A percentile compares a stretch with the other conserved stretches of the same genome.
Evolutionary conservation across 2,888 invertebrate genomes (phyloP).

Genomic region (Polia nebulosa): DNA sequence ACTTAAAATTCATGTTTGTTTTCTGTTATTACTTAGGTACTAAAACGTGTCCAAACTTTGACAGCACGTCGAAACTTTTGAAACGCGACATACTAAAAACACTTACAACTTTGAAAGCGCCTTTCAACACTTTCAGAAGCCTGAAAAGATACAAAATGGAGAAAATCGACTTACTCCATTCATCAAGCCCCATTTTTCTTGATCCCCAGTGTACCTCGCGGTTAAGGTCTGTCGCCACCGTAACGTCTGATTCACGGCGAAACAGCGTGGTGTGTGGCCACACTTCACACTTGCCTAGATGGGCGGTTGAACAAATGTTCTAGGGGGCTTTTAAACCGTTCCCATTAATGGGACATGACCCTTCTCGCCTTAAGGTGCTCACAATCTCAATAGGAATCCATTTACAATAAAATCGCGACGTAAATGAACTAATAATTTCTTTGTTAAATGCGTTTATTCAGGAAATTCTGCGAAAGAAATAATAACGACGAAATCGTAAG

Average conservation of each 20-base stretch:
- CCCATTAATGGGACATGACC: conserved; percentile 55
- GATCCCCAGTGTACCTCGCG: conserved; percentile 21
- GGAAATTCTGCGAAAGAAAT: conserved; percentile 5
- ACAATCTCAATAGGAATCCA: conserved; percentile 18
- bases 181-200: conserved; percentile 1
- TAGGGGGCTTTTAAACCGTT: conserved; percentile 63
- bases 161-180: conserved; percentile 21
- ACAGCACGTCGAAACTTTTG: conserved; percentile 20
- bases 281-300: conserved; percentile 70
- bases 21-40: not conserved
- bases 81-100: conserved; percentile 17
- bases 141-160: conserved; percentile 27
- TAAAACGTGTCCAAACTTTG: conserved; percentile 28
- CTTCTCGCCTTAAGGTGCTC: conserved; percentile 47
- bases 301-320: conserved; percentile 71
- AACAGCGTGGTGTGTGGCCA: conserved; percentile 72
- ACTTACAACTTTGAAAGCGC: conserved; percentile 33
- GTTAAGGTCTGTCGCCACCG: conserved; percentile 17
- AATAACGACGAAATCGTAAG: conserved; percentile 25
- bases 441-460: conserved; percentile 8
- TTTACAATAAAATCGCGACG: conserved; percentile 39
- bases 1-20: conserved; percentile 10
- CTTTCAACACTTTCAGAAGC: not conserved
- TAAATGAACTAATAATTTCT: conserved; percentile 44
- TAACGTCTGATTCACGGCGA: conserved; percentile 29